Conservation (phyloP, 2,888 invertebrate genomes). For the Cosmia pyralina region DNA sequence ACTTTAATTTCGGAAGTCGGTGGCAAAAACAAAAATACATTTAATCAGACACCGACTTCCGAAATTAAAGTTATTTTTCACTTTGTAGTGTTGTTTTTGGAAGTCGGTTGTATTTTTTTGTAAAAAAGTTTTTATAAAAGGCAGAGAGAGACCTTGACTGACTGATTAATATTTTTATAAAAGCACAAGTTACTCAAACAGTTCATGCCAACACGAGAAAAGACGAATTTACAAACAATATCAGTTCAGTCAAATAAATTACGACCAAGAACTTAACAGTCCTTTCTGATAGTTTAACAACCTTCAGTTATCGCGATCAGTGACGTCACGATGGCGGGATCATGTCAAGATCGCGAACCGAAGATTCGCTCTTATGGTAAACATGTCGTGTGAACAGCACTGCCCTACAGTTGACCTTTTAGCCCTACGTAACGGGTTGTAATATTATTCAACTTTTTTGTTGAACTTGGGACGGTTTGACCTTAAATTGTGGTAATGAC, state of each 20-base stretch:
- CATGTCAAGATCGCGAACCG: conserved; percentile 83
- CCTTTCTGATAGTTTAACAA: conserved; percentile 68
- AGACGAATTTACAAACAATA: conserved; percentile 11
- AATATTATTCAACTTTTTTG: conserved; percentile 54
- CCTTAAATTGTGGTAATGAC: conserved; percentile 6
- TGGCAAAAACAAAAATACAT: too few relatives aligned
- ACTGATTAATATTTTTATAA: neutral
- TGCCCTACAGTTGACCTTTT: conserved; percentile 66
- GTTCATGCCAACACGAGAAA: neutral
- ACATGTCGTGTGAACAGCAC: conserved; percentile 73
- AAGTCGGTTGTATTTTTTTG: too few relatives aligned
- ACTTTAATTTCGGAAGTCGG: too few relatives aligned
- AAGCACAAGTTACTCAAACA: neutral
- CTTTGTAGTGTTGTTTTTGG: too few relatives aligned
- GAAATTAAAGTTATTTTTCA: too few relatives aligned
- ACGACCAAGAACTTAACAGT: conserved; percentile 61
- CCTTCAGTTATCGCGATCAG: conserved; percentile 69
- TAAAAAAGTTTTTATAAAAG: too few relatives aligned
- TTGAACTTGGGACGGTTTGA: conserved; percentile 13
- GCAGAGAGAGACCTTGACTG: neutral
- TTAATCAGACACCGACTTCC: too few relatives aligned
- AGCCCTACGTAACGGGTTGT: conserved; percentile 68
- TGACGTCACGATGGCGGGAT: conserved; percentile 81
- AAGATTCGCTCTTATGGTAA: conserved; percentile 81
- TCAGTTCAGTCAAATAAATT: conserved; percentile 1